A percentile compares a stretch with the other conserved stretches of the same genome.
These are phyloP conservation scores for Manis javanica DNA, from an alignment of 2,797 vertebrate genomes.

Conservation along the genomic window DNA sequence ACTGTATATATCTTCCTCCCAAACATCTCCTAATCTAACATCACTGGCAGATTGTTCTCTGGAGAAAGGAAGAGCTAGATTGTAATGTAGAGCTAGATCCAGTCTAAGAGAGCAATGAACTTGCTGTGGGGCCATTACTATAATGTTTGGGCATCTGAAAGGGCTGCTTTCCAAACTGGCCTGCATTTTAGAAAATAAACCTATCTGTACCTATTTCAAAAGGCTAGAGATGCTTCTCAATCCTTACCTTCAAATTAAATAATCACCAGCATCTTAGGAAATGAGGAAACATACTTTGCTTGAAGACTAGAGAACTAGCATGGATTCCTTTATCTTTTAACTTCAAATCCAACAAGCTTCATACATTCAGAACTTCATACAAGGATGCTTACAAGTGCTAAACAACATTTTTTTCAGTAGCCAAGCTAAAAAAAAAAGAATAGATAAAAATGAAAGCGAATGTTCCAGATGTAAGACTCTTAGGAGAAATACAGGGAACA, in stretches of 20 bases:
- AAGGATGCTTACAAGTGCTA: constrained; percentile 23
- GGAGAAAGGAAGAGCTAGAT: background rate
- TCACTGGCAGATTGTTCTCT: constrained; percentile 3
- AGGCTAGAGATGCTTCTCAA: background rate
- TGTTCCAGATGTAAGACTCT: constrained; percentile 51
- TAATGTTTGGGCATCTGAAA: constrained; percentile 29
- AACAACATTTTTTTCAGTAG: background rate
- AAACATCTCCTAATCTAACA: constrained; percentile 14
- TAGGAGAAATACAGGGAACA: constrained; percentile 2
- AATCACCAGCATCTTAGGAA: constrained; percentile 30
- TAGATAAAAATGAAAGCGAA: background rate
- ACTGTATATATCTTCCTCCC: background rate
- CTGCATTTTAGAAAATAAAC: constrained; percentile 52
- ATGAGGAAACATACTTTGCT: constrained; percentile 43
- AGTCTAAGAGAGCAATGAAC: background rate
- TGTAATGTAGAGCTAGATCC: background rate
- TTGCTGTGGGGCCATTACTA: background rate
- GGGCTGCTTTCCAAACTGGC: constrained; percentile 58
- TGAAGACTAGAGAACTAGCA: constrained; percentile 44
- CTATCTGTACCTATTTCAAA: background rate
- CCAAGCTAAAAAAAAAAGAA: background rate
- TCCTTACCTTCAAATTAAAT: constrained; percentile 13
- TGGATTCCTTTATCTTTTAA: constrained; percentile 29
- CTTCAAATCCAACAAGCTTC: constrained; percentile 42
- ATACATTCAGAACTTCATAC: constrained; percentile 51